phyloP scores from a whole-genome alignment of 2,888 invertebrate species.

The Andrena marginata region DNA sequence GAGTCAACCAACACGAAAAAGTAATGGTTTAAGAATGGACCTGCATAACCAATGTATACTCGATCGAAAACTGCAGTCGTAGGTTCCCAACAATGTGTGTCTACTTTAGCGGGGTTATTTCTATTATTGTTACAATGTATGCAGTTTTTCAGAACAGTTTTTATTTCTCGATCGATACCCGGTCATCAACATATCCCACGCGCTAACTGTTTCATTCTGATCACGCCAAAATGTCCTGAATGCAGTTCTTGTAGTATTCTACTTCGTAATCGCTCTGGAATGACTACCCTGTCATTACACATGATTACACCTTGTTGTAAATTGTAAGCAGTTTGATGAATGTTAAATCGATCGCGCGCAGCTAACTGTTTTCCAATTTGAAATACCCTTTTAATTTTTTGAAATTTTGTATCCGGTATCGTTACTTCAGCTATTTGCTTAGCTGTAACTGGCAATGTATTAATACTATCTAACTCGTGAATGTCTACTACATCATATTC shows the following conservation, averaged over 20 bases:
- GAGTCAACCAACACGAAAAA: conserved; percentile 15
- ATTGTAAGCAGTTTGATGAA: background rate
- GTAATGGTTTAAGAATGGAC: background rate
- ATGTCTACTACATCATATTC: conserved; percentile 13
- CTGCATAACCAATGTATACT: conserved; percentile 28
- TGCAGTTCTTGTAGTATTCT: conserved; percentile 14
- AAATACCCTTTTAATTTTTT: background rate
- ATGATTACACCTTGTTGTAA: conserved; percentile 18
- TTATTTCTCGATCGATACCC: background rate
- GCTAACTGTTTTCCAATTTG: background rate
- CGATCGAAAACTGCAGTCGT: conserved; percentile 1
- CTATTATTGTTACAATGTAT: conserved; percentile 6
- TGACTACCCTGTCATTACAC: background rate
- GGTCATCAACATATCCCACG: conserved; percentile 1
- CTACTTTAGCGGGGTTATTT: conserved; percentile 7
- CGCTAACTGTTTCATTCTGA: conserved; percentile 20
- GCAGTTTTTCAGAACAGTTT: conserved; percentile 6
- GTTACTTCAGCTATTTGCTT: background rate
- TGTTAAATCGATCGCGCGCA: background rate
- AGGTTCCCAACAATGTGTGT: conserved; percentile 9
- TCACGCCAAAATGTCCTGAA: conserved; percentile 8
- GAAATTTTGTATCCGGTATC: background rate
- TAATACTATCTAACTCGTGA: background rate
- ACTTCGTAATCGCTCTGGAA: background rate
- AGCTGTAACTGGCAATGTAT: conserved; percentile 12